Conservation (phyloP, 1,140 invertebrate species). For the Augochlora pura region DNA sequence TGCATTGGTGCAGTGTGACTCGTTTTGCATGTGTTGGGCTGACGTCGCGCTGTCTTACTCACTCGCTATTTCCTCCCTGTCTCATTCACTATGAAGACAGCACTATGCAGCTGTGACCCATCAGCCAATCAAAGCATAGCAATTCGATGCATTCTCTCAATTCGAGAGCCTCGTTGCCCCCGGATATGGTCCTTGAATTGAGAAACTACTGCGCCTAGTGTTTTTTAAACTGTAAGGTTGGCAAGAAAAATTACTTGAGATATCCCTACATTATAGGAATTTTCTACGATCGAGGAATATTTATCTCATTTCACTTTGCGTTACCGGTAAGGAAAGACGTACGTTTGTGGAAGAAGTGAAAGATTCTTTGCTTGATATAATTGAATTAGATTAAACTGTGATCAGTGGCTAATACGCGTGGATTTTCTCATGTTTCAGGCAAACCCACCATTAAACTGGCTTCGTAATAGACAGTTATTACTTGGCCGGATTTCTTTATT, state of each 20-base stretch:
- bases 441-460: slow-evolving; percentile 75
- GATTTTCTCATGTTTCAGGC: slow-evolving; percentile 73
- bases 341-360: slow-evolving; percentile 31
- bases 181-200: too few species aligned
- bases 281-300: slow-evolving; percentile 27
- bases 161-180: too few species aligned
- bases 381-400: slow-evolving; percentile 57
- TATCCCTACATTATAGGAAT: slow-evolving; percentile 37
- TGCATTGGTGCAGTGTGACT: too few species aligned
- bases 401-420: slow-evolving; percentile 44
- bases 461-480: slow-evolving; percentile 72
- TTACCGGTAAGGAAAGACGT: slow-evolving; percentile 77
- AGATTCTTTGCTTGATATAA: slow-evolving; percentile 55
- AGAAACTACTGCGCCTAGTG: background rate
- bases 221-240: background rate
- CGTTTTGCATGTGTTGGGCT: too few species aligned
- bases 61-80: too few species aligned
- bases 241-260: background rate
- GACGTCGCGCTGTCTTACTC: too few species aligned
- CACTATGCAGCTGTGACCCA: too few species aligned
- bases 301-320: slow-evolving; percentile 74
- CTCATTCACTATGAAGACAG: too few species aligned
- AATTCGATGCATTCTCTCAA: too few species aligned
- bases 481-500: slow-evolving; percentile 73
- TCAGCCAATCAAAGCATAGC: too few species aligned